Evolutionary conservation across 2,888 invertebrate species (phyloP), one percentile per base, ranked within the genome.

Genomic region (Leptinotarsa peninsularis): DNA sequence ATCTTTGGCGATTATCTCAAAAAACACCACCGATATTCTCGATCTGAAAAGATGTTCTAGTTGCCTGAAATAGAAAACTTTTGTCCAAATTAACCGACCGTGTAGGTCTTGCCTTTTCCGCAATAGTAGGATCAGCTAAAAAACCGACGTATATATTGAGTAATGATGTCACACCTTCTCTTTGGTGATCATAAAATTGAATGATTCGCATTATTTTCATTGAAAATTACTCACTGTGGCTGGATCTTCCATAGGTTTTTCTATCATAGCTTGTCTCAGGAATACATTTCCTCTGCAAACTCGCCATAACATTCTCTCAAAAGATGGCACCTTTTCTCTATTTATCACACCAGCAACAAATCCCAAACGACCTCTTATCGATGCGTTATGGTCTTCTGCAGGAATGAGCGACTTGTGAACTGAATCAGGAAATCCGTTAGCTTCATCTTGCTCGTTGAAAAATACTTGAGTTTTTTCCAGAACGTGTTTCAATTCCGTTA

Each of bases 341-440:
- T 94, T 93, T 76, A 98, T 95, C 49, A 97, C 97, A n/a, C 97
- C 98, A 50, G 97, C 96, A 17, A 97, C 95, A 89, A 98, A 98
- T 3, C 88, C 88, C 18, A 80, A 66, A 17, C 86, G 82, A 0
- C 92, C 92, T 66, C 92, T 89, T 50, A 88, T 86, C 0, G 87
- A 85, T 14, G 82, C 82, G 69, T 85, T 85, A 50, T 85, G 85
- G 3, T 79, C 76, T 76, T 91, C 91, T 79, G 91, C 91, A 72
- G 88, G 89, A 77, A 91, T 91, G 50, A 91, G 87, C 49, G 91
- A 90, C 80, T 83, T 82, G 67, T 80, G 79, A n/a, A 92, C 88
- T 0, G 92, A 90, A 83, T 93, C 93, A 83, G 72, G 67, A 14
- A 91, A 90, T 81, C 93, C 93, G 82, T 91, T 91, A 71, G 89